Evolutionary conservation across 2,888 invertebrate species (phyloP).

Genomic region (Tigriopus californicus): DNA sequence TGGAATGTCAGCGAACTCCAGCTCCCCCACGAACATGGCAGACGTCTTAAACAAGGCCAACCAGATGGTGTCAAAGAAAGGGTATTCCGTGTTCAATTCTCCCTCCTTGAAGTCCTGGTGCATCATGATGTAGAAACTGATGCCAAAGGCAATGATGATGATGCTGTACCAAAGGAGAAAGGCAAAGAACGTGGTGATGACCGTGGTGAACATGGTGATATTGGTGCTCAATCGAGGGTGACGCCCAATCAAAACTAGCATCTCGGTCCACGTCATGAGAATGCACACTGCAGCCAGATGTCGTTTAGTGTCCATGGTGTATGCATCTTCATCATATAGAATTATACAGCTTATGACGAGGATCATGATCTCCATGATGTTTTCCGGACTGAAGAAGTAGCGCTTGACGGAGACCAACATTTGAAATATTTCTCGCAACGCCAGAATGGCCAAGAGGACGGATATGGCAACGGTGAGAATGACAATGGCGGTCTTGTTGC

Average conservation of each 20-base stretch:
- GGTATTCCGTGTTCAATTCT: background rate
- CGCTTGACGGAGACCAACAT: constrained; percentile 43
- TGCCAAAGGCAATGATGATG: constrained; percentile 56
- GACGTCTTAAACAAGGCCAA: constrained; percentile 11
- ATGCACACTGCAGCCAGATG: constrained; percentile 52
- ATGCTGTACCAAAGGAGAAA: constrained; percentile 60
- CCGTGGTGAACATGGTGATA: constrained; percentile 63
- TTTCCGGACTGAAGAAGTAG: constrained; percentile 49
- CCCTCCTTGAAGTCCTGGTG: constrained; percentile 27
- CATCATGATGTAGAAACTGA: constrained; percentile 61
- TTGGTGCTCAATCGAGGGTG: constrained; percentile 59
- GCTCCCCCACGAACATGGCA: constrained; percentile 17
- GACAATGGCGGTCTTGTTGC: constrained; percentile 3
- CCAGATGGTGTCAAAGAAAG: constrained; percentile 7
- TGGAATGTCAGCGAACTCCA: constrained; percentile 16
- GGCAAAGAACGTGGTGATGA: constrained; percentile 56
- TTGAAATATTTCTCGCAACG: constrained; percentile 46
- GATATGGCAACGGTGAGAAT: constrained; percentile 1
- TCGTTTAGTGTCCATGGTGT: constrained; percentile 25
- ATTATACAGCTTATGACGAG: constrained; percentile 42
- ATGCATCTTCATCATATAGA: constrained; percentile 30
- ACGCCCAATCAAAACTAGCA: constrained; percentile 56
- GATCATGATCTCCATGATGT: constrained; percentile 46
- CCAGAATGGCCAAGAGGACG: constrained; percentile 16
- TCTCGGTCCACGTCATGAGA: constrained; percentile 51